Percentiles rank a stretch among this genome's conserved stretches.
Evolutionary conservation across 2,797 vertebrate genomes (phyloP).

Genomic region (Propithecus perrieri): DNA sequence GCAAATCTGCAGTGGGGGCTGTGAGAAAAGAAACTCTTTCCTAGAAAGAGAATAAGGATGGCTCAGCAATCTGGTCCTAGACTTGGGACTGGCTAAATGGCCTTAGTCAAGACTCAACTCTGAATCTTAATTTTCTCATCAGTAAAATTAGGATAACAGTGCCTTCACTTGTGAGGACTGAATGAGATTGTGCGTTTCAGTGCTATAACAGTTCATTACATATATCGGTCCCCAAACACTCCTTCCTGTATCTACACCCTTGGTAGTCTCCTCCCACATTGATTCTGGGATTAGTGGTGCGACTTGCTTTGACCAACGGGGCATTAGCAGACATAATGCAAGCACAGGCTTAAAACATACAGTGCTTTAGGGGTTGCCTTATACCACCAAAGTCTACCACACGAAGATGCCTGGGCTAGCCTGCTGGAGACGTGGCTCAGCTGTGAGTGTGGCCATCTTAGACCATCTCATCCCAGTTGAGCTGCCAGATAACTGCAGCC

Average conservation of each 20-base stretch:
- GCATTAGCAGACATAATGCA: neutral
- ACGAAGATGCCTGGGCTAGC: neutral
- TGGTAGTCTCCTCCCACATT: neutral
- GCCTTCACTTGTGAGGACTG: neutral
- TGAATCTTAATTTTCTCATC: conserved; percentile 22
- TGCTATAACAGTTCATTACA: neutral
- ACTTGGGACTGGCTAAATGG: neutral
- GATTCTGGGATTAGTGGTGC: neutral
- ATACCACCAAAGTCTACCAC: neutral
- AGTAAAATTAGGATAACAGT: neutral
- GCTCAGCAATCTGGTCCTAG: neutral
- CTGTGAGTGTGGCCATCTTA: neutral
- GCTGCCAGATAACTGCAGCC: neutral
- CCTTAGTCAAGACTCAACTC: neutral
- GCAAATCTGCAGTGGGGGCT: neutral
- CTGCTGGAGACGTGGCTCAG: neutral
- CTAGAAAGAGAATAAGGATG: neutral
- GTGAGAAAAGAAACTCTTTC: neutral
- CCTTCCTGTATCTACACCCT: neutral
- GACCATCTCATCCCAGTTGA: neutral
- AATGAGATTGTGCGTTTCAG: neutral
- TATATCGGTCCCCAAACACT: neutral
- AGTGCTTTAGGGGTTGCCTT: neutral
- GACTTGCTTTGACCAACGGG: neutral
- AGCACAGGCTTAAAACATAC: neutral